phyloP scores from a whole-genome alignment of 2,797 vertebrate genomes.

The Otolemur crassicaudatus region DNA sequence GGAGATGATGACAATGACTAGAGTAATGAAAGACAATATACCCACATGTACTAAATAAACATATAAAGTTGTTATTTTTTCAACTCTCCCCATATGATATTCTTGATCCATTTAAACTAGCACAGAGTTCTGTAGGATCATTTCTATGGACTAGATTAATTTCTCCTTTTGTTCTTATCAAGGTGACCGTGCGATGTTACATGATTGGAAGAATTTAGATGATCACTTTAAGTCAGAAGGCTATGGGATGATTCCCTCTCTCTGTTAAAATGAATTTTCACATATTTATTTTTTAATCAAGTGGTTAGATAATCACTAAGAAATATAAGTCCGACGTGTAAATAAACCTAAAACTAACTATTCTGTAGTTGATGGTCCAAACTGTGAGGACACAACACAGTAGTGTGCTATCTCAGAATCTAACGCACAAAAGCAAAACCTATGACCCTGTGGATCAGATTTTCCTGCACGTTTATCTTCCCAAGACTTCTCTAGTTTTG shows the following conservation, averaged over 20 bases:
- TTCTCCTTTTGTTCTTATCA: neutral
- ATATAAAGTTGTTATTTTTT: neutral
- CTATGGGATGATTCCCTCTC: neutral
- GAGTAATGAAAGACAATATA: neutral
- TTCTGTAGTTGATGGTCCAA: neutral
- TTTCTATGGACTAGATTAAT: neutral
- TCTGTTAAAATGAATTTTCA: slow-evolving; percentile 42
- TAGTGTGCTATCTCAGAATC: neutral
- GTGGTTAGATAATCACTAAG: neutral
- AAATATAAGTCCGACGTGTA: neutral
- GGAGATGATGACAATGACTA: neutral
- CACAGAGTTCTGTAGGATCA: neutral
- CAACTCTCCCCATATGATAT: neutral
- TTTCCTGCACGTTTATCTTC: slow-evolving; percentile 55
- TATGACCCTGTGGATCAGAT: neutral
- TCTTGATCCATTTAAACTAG: neutral
- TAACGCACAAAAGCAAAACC: slow-evolving; percentile 59
- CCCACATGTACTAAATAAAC: neutral
- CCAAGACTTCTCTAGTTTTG: slow-evolving; percentile 54
- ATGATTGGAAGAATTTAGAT: neutral
- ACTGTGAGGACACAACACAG: neutral
- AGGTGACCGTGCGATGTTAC: neutral
- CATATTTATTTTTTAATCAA: slow-evolving; percentile 14
- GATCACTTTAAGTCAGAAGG: neutral
- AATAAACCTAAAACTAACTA: slow-evolving; percentile 20